Percentiles rank a stretch among this genome's conserved stretches.
These are phyloP conservation scores for Diadegma fenestrale DNA, from an alignment of 2,888 invertebrate species.

Conservation along the genomic window DNA sequence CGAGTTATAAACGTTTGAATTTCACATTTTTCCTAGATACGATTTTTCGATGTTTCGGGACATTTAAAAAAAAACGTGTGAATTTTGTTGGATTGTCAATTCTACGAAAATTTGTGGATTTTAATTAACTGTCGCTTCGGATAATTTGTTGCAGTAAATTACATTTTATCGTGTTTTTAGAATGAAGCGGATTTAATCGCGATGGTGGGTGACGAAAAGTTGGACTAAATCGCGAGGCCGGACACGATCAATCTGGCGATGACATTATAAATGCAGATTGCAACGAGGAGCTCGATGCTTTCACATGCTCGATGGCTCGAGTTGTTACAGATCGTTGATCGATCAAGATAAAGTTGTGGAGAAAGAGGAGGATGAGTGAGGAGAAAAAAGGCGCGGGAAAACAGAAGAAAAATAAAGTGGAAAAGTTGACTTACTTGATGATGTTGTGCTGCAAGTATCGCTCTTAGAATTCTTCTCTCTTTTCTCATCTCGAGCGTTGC, in stretches of 20 bases:
- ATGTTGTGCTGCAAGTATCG: slow-evolving; percentile 73
- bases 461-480: slow-evolving; percentile 76
- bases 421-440: slow-evolving; percentile 72
- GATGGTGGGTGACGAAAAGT: neutral
- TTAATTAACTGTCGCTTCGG: neutral
- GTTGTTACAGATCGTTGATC: slow-evolving; percentile 39
- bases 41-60: too few species aligned
- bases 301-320: slow-evolving; percentile 45
- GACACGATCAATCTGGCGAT: slow-evolving; percentile 31
- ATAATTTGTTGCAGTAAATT: neutral
- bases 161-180: neutral
- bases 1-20: too few species aligned
- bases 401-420: neutral
- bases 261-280: neutral
- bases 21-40: too few species aligned
- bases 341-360: slow-evolving; percentile 18
- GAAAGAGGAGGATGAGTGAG: neutral
- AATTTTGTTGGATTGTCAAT: too few species aligned
- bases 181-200: neutral
- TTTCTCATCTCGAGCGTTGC: slow-evolving; percentile 74
- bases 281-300: slow-evolving; percentile 35
- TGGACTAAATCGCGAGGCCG: slow-evolving; percentile 1
- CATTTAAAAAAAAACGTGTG: too few species aligned
- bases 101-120: neutral
- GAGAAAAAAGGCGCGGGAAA: neutral